These are phyloP conservation scores for Listronotus oregonensis DNA, from an alignment of 1,140 invertebrate genomes.

Conservation along the genomic window DNA sequence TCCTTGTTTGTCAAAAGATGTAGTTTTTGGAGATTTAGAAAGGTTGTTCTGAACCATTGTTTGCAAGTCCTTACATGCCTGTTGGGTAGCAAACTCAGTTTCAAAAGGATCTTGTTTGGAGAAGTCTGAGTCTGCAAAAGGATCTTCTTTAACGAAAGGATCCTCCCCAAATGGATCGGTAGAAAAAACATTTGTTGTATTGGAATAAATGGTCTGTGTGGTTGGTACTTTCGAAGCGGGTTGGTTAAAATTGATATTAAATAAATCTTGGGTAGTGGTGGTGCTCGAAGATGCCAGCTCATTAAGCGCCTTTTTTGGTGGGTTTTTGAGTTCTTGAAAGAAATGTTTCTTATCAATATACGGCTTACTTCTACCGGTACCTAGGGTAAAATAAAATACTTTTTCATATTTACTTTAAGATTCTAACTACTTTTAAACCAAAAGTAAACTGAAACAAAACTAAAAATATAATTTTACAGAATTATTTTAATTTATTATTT, in stretches of 20 bases:
- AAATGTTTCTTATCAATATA: constrained; percentile 95
- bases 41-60: constrained; percentile 26
- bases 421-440: constrained; percentile 26
- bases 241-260: constrained; percentile 42
- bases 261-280: constrained; percentile 26
- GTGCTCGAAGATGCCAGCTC: constrained; percentile 66
- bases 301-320: constrained; percentile 87
- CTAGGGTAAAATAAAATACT: constrained; percentile 60
- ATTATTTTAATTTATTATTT: constrained; percentile 36
- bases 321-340: constrained; percentile 92
- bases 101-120: constrained; percentile 67
- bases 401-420: constrained; percentile 21
- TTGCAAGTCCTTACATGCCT: constrained; percentile 24
- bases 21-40: constrained; percentile 44
- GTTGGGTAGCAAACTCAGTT: constrained; percentile 56
- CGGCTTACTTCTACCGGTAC: constrained; percentile 85
- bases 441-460: constrained; percentile 30
- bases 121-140: constrained; percentile 64
- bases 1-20: constrained; percentile 37
- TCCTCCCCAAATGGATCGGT: constrained; percentile 74
- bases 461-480: constrained; percentile 9
- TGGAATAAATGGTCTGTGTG: constrained; percentile 46
- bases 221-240: constrained; percentile 47
- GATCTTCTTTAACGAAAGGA: constrained; percentile 69
- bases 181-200: constrained; percentile 49